Base-by-base conservation (phyloP, 1,140 invertebrate genomes). In the Zaprionus tsacasi region DNA sequence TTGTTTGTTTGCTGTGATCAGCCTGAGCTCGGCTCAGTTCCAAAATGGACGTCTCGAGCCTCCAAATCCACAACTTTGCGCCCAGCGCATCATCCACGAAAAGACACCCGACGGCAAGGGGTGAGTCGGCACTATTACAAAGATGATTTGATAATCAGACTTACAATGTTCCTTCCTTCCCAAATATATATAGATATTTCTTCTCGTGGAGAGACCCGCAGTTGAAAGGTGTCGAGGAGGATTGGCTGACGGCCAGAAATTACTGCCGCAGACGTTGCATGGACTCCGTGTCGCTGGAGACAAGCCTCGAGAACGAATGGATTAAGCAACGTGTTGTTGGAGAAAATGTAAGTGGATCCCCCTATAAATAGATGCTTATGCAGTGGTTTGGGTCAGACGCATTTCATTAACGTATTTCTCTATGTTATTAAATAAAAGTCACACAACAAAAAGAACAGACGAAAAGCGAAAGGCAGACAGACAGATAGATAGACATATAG, bases 221-320 rank as follows among this genome's bases (percentile, higher is more conserved):
- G 36, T 95, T 96, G 21, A 94, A 94, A 48, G 95, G 95, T 27
- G 95, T 96, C 38, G 96, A 97, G 92, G 93, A 95, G 77, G 96
- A 97, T 91, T 98, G 97, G 97, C 92, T 97, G 36, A 95, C 95
- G 13, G 96, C 94, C 2, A 94, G 97, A 79, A 97, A 97, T 92
- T 97, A 95, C 93, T 97, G 97, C 91, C 94, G 96, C 76, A 94
- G 96, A 92, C 94, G 96, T 27, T 98, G 97, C 92, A 98, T 98
- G 97, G 96, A 98, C 91, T 94, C 96, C 13, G 95, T 97, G 7
- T 96, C 96, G 5, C 92, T 97, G 78, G 96, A 97, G 93, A 97
- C 96, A 60, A 95, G 95, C 54, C 94, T 95, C 17, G 96, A 97
- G 93, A 97, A 97, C 79, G 96, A 97, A 88, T 96, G 96, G 94